Conservation (phyloP, 2,888 invertebrate species). For the Mystacides longicornis region DNA sequence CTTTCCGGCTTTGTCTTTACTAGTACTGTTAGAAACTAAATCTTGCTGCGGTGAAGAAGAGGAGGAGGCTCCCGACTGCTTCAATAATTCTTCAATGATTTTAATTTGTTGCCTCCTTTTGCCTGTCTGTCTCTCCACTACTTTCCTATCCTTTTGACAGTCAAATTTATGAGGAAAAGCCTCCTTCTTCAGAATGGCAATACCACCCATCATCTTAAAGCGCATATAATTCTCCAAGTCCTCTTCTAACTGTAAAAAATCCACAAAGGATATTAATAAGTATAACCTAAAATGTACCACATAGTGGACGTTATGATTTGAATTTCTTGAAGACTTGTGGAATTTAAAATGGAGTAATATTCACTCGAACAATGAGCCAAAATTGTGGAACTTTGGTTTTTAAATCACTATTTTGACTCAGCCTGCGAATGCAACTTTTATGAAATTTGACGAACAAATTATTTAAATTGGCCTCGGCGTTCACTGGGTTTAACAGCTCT, state of each 20-base stretch:
- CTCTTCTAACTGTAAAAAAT: slow-evolving; percentile 7
- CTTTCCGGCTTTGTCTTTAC: neutral
- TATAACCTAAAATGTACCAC: too few species aligned
- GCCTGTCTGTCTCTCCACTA: neutral
- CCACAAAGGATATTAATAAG: too few species aligned
- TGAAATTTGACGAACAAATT: too few species aligned
- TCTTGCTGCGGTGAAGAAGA: neutral
- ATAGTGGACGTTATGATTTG: too few species aligned
- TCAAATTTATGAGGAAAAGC: slow-evolving; percentile 6
- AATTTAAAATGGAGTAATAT: too few species aligned
- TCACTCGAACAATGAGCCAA: too few species aligned
- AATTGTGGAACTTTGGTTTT: too few species aligned
- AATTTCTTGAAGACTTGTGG: too few species aligned
- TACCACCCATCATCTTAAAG: slow-evolving; percentile 10
- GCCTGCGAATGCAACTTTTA: too few species aligned
- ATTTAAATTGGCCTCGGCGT: too few species aligned
- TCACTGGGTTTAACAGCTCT: too few species aligned
- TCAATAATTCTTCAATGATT: neutral
- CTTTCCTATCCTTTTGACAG: slow-evolving; percentile 3
- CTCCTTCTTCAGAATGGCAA: neutral
- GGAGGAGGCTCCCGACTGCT: neutral
- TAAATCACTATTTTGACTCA: too few species aligned
- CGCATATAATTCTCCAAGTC: slow-evolving; percentile 4
- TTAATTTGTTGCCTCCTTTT: neutral
- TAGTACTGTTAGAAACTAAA: neutral